Conservation (phyloP, 2,113 vertebrate genomes). For the Mus spicilegus region DNA sequence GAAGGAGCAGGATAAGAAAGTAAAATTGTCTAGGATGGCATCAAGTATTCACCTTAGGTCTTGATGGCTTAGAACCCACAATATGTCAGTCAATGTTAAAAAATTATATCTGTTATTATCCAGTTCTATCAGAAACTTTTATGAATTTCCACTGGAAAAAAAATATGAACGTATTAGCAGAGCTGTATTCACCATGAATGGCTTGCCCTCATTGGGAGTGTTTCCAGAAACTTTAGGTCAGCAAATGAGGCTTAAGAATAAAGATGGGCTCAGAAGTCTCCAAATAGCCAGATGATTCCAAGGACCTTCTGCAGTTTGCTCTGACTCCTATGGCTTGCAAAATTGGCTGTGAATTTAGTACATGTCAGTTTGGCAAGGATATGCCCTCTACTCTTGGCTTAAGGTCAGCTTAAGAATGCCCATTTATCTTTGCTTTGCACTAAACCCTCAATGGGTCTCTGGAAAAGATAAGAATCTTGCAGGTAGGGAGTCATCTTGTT, state of each 20-base stretch:
- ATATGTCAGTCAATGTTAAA: background rate
- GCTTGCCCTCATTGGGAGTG: background rate
- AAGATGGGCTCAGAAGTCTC: background rate
- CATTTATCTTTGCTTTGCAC: conserved; percentile 68
- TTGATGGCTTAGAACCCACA: background rate
- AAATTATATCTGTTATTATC: background rate
- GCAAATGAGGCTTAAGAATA: background rate
- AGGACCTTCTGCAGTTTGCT: background rate
- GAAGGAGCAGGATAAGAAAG: background rate
- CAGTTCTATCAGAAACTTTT: background rate
- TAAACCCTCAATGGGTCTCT: conserved; percentile 56
- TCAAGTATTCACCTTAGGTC: background rate
- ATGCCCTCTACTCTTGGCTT: conserved; percentile 57
- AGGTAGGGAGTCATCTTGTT: conserved; percentile 51
- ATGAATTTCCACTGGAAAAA: background rate
- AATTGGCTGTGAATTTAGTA: background rate
- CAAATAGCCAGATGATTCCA: conserved; percentile 5
- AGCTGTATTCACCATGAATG: background rate
- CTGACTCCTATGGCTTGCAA: background rate
- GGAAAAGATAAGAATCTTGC: conserved; percentile 51
- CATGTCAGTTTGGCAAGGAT: conserved; percentile 59
- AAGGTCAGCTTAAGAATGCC: conserved; percentile 59
- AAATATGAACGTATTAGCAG: background rate
- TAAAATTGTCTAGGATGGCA: background rate
- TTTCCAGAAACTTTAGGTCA: background rate